These are phyloP conservation scores for Argyresthia goedartella DNA, from an alignment of 2,888 invertebrate species.

Conservation along the genomic window DNA sequence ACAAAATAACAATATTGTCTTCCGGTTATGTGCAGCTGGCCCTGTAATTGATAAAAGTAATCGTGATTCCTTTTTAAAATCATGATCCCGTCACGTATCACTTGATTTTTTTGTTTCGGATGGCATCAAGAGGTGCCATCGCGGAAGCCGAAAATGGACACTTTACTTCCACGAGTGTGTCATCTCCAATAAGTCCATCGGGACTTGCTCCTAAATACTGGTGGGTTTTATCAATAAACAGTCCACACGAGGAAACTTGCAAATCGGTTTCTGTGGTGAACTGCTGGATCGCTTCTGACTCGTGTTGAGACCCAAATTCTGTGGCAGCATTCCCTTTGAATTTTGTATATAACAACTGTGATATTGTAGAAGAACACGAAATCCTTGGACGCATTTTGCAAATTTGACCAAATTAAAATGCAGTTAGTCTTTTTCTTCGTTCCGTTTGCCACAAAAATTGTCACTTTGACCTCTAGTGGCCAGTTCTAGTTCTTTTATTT, in stretches of 20 bases:
- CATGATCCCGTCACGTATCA: slow-evolving; percentile 5
- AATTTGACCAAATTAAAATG: too few species aligned
- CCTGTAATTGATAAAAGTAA: slow-evolving; percentile 11
- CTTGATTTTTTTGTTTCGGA: slow-evolving; percentile 6
- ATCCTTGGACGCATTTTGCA: too few species aligned
- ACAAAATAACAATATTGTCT: slow-evolving; percentile 7
- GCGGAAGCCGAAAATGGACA: slow-evolving; percentile 7
- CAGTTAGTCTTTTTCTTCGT: too few species aligned
- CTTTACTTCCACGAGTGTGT: slow-evolving; percentile 9
- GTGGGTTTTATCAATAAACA: slow-evolving; percentile 9
- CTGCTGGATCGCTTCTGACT: too few species aligned
- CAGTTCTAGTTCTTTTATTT: too few species aligned
- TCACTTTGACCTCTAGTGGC: too few species aligned
- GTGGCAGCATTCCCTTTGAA: too few species aligned
- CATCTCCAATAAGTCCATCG: slow-evolving; percentile 6
- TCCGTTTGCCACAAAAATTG: too few species aligned
- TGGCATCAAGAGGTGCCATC: slow-evolving; percentile 6
- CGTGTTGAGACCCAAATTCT: too few species aligned
- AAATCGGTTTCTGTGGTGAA: too few species aligned
- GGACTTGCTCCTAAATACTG: slow-evolving; percentile 10
- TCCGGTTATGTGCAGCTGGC: slow-evolving; percentile 10
- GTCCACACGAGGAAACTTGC: slow-evolving; percentile 1
- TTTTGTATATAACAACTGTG: too few species aligned
- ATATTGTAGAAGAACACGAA: too few species aligned
- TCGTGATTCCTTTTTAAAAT: slow-evolving; percentile 4